Conservation (phyloP, 2,797 vertebrate genomes). For the Danio albolineatus region DNA sequence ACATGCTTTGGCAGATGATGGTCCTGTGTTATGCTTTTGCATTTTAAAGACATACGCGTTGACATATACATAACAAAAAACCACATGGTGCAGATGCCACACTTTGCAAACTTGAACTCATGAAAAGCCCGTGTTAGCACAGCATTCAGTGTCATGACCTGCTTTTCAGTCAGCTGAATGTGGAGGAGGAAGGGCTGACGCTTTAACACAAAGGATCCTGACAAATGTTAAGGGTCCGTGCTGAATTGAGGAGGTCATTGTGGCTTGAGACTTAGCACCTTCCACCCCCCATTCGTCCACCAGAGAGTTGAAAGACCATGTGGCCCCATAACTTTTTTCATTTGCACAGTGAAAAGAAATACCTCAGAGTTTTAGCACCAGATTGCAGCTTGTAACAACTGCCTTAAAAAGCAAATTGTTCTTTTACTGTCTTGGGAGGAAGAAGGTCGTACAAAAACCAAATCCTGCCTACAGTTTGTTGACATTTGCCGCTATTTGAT, state of each 20-base stretch:
- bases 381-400: not conserved
- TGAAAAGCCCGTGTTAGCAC: slow-evolving; percentile 12
- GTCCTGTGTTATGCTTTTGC: not conserved
- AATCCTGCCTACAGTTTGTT: not conserved
- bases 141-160: slow-evolving; percentile 22
- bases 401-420: not conserved
- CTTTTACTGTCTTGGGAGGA: not conserved
- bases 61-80: slow-evolving; percentile 18
- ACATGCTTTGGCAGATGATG: slow-evolving; percentile 31
- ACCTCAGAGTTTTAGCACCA: not conserved
- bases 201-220: slow-evolving; percentile 42
- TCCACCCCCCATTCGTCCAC: not conserved
- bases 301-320: slow-evolving; percentile 5
- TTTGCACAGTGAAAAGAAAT: slow-evolving; percentile 18
- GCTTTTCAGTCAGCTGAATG: slow-evolving; percentile 23
- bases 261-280: not conserved
- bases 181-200: slow-evolving; percentile 27
- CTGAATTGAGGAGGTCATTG: slow-evolving; percentile 34
- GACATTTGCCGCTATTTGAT: not conserved
- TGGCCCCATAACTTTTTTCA: slow-evolving; percentile 13
- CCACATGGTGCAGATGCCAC: slow-evolving; percentile 45
- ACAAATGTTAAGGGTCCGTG: slow-evolving; percentile 31
- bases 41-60: not conserved
- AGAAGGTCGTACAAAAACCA: not conserved
- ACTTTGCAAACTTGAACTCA: slow-evolving; percentile 45